A percentile compares a stretch with the other conserved stretches of the same genome.
Conservation (phyloP, 1,140 invertebrate genomes). For the Rhagoletis zephyria region DNA sequence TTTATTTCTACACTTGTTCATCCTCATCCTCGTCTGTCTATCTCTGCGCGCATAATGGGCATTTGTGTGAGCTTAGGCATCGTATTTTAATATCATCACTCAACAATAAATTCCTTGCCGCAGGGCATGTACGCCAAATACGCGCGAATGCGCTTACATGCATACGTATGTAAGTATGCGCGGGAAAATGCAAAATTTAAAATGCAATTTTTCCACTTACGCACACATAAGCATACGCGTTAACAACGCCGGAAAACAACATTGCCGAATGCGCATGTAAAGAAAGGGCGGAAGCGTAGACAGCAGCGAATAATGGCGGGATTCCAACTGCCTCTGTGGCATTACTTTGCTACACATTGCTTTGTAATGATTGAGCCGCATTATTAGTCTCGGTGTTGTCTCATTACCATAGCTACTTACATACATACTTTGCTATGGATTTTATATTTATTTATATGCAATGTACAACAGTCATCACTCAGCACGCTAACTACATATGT, state of each 20-base stretch:
- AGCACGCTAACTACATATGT: background rate
- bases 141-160: background rate
- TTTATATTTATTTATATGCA: no score
- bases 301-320: background rate
- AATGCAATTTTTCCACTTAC: background rate
- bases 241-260: background rate
- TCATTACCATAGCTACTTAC: no score
- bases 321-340: background rate
- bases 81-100: slow-evolving; percentile 12
- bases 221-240: background rate
- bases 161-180: background rate
- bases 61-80: slow-evolving; percentile 8
- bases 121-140: slow-evolving; percentile 4
- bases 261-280: background rate
- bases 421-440: no score
- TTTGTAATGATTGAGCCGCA: background rate
- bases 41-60: background rate
- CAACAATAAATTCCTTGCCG: slow-evolving; percentile 39
- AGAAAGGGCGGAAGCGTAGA: background rate
- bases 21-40: background rate
- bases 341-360: slow-evolving; percentile 6
- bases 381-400: background rate
- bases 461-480: background rate
- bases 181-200: background rate
- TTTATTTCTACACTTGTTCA: background rate